Conservation (phyloP, 1,140 invertebrate genomes). For the Drosophila saltans region DNA sequence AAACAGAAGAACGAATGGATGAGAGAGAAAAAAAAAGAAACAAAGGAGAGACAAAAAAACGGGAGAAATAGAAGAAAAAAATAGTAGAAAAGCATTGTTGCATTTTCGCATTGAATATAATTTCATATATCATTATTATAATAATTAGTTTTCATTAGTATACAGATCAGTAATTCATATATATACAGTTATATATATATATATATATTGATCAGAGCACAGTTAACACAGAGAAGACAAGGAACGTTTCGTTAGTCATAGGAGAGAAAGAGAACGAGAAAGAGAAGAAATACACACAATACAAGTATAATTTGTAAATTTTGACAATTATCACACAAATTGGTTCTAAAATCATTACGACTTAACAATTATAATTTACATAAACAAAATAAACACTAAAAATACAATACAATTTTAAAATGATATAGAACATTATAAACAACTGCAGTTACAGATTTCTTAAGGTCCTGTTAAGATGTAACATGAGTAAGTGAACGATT, state of each 20-base stretch:
- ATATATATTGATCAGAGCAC: constrained; percentile 53
- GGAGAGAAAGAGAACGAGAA: constrained; percentile 55
- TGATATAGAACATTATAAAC: not conserved
- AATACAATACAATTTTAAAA: not conserved
- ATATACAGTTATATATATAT: constrained; percentile 18
- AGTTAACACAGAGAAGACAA: constrained; percentile 56
- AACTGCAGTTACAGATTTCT: not conserved
- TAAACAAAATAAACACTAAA: constrained; percentile 1
- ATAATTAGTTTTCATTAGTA: not conserved
- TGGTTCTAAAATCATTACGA: constrained; percentile 13
- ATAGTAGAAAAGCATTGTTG: constrained; percentile 49
- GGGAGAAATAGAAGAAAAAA: constrained; percentile 37
- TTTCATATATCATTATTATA: constrained; percentile 17
- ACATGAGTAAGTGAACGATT: too few relatives aligned
- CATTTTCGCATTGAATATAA: constrained; percentile 60
- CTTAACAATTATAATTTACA: not conserved
- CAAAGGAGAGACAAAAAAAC: constrained; percentile 26
- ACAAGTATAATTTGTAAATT: constrained; percentile 76
- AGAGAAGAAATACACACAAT: constrained; percentile 75
- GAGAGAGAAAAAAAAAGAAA: constrained; percentile 36
- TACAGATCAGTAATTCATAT: constrained; percentile 3
- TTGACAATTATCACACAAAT: constrained; percentile 56
- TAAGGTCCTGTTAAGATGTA: too few relatives aligned
- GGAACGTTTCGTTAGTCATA: constrained; percentile 56
- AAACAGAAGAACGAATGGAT: constrained; percentile 36